Evolutionary conservation across 2,113 vertebrate genomes (phyloP), one percentile per base, ranked within the genome.

Genomic region (Gymnobelideus leadbeateri): DNA sequence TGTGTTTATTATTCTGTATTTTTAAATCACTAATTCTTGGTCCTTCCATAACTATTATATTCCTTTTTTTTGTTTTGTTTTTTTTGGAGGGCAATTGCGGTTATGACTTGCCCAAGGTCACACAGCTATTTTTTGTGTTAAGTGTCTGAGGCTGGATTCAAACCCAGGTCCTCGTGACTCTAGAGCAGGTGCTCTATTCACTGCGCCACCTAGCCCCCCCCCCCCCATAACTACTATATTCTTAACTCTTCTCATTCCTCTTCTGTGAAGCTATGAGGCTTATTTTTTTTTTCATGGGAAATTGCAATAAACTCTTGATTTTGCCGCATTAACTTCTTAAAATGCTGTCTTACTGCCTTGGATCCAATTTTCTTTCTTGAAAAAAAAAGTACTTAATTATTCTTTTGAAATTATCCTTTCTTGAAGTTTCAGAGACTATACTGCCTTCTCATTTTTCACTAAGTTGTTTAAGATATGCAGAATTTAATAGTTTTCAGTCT

Each of bases 291-390:
- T 51, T 84, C 43, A 19, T 51, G 31, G 90, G 77, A 47, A 93
- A 90, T 53, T 94, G 77, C 21, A 55, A 7, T 92, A 68, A 96
- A 94, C 92, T 77, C 51, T 77, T 90, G 96, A 94, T 55, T 84
- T 91, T 3, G 95, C 14, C 90, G 94, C 94, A 46, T 90, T 47
- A 91, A 49, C 3, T 89, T 95, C 55, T 55, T 46, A 97, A 96
- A 94, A 96, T 94, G 10, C 19, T 52, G 55, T 25, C 46, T 14
- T 49, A 49, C 0, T 95, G 50, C 8, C 55, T 77, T 61, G n/a
- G 25, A 37, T 46, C 37, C 53, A 92, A 92, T 25, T 84, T 84
- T 84, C 68, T 84, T 84, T 84, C 68, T 43, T 84, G 68, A 43
- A n/a, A 43, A 84, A 84, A 84, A 84, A 84, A 77, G 37, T 23